A percentile compares a stretch with the other conserved stretches of the same genome.
phyloP scores from a whole-genome alignment of 2,113 vertebrate species.

The Agapornis roseicollis region DNA sequence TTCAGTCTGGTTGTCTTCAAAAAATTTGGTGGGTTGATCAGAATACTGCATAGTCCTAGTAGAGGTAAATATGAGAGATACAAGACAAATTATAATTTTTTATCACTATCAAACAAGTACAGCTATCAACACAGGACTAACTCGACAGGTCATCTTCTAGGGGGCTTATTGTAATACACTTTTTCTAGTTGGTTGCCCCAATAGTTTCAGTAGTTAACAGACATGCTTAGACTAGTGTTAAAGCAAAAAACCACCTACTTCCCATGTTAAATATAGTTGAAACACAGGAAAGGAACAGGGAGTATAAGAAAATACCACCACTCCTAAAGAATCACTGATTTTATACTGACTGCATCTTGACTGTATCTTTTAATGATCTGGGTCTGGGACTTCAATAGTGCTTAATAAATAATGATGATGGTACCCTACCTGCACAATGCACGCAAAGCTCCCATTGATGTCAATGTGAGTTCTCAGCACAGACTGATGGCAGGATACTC shows the following conservation, averaged over 20 bases:
- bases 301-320: not conserved
- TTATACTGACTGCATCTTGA: not conserved
- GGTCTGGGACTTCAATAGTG: slow-evolving; percentile 13
- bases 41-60: not conserved
- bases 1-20: not conserved
- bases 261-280: not conserved
- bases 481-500: slow-evolving; percentile 36
- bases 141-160: not conserved
- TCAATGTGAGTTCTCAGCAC: not conserved
- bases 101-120: not conserved
- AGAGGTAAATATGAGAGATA: not conserved
- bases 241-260: not conserved
- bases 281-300: not conserved
- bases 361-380: slow-evolving; percentile 6
- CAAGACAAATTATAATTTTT: not conserved
- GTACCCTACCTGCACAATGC: slow-evolving; percentile 17
- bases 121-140: not conserved
- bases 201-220: not conserved
- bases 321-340: not conserved
- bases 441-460: not conserved
- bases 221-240: not conserved
- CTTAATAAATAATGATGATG: slow-evolving; percentile 58
- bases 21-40: not conserved
- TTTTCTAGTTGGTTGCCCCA: not conserved
- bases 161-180: not conserved